These are phyloP conservation scores for Hippocampus guttulatus DNA, from an alignment of 2,113 vertebrate species.

Conservation along the genomic window DNA sequence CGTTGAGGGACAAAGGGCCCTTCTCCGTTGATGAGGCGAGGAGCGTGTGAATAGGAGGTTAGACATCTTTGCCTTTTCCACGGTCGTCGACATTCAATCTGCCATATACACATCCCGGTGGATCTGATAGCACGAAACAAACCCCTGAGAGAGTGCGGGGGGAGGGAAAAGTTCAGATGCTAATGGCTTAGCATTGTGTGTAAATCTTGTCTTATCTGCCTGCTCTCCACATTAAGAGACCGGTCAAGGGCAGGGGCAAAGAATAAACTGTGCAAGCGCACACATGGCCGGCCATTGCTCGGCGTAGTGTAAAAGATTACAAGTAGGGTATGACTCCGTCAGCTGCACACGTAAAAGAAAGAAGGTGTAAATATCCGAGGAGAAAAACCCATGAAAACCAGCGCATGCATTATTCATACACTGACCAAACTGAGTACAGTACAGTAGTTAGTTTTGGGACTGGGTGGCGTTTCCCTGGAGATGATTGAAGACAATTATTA, in stretches of 20 bases:
- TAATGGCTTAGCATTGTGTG: constrained; percentile 73
- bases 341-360: constrained; percentile 4
- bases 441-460: neutral
- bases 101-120: constrained; percentile 65
- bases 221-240: constrained; percentile 64
- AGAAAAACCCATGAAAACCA: neutral
- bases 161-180: constrained; percentile 48
- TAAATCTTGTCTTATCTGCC: constrained; percentile 69
- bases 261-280: constrained; percentile 44
- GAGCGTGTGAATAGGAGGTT: constrained; percentile 66
- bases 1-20: constrained; percentile 59
- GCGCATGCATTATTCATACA: constrained; percentile 3
- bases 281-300: constrained; percentile 33
- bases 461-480: too few relatives aligned
- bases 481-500: too few relatives aligned
- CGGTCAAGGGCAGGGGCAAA: constrained; percentile 62
- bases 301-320: constrained; percentile 33
- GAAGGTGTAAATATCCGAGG: neutral
- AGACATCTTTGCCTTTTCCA: constrained; percentile 69
- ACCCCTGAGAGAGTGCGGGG: constrained; percentile 50
- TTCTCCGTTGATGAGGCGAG: constrained; percentile 66
- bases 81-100: constrained; percentile 68
- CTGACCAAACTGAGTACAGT: constrained; percentile 1
- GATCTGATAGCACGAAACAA: constrained; percentile 71
- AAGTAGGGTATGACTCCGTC: constrained; percentile 6